phyloP scores from a whole-genome alignment of 2,888 invertebrate species.

The Dione vanillae region DNA sequence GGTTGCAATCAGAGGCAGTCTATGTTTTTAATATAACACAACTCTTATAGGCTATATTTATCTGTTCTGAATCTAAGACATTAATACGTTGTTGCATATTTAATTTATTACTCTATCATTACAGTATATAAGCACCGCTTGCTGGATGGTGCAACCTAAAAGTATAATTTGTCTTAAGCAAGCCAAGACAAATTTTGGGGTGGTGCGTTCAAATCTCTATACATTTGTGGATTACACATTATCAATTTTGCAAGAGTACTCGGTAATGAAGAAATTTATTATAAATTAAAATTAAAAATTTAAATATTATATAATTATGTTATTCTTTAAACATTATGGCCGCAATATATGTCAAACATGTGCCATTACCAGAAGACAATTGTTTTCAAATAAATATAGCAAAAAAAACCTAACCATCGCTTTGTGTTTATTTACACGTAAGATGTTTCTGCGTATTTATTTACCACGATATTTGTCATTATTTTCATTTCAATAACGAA shows the following conservation, averaged over 20 bases:
- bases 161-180: constrained; percentile 10
- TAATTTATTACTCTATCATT: constrained; percentile 1
- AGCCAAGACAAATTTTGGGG: neutral
- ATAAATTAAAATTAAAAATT: neutral
- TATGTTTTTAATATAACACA: no score
- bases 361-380: no score
- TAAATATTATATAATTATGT: neutral
- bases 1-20: no score
- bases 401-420: no score
- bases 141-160: neutral
- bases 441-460: no score
- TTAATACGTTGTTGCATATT: neutral
- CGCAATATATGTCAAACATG: neutral
- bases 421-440: no score
- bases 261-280: neutral
- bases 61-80: neutral
- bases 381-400: no score
- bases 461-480: no score
- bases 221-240: constrained; percentile 5
- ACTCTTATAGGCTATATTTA: neutral
- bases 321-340: neutral
- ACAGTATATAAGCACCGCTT: neutral
- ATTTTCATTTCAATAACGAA: no score
- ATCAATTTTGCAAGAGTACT: neutral
- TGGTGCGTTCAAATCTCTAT: constrained; percentile 8